Evolutionary conservation across 2,797 vertebrate species (phyloP), one percentile per base, ranked within the genome.

Genomic region (Coranthus polyacanthus): DNA sequence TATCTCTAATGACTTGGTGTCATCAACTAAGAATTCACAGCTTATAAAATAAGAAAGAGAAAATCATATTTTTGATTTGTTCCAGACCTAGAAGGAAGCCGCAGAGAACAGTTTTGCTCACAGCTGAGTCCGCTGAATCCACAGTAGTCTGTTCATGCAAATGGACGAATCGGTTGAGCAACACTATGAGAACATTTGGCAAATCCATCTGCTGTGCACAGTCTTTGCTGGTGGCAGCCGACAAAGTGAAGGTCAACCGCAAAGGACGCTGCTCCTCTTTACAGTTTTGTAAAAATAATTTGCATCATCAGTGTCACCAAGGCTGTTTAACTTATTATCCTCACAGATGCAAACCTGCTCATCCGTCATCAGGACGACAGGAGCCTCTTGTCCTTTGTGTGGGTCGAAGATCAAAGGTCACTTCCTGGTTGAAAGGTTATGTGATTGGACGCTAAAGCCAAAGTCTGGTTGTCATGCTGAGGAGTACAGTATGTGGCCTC

Each of bases 341-440:
- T 87, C 72, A 53, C 45, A 71, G 72, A 66, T 61, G 52, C 51
- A 61, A 66, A 72, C 17, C 21, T 41, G 18, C 47, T 45, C 67
- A 72, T 72, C 72, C 34, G 15, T 68, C 5, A 56, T 3, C 50
- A 64, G 69, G 51, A 32, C 10, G 29, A 32, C 29, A 72, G 68
- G 70, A 50, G 5, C 69, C 68, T 81, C 70, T 69, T 42, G 70
- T 12, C 62, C 57, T 62, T 63, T 75, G 67, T 56, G 70, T 78
- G 42, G 43, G 74, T 73, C 77, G 82, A 60, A 83, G 78, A 55
- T 88, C 68, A 90, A 90, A 91, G 88, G 90, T 92, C 91, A 91
- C 91, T 92, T 93, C 85, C 88, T 88, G 88, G 88, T 87, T 81
- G 59, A 89, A 88, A 77, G 68, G 71, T 78, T 71, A 67, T 81